Percentiles rank a stretch among this genome's conserved stretches.
Evolutionary conservation across 2,113 vertebrate genomes (phyloP).

Genomic region (Phoxinus phoxinus): DNA sequence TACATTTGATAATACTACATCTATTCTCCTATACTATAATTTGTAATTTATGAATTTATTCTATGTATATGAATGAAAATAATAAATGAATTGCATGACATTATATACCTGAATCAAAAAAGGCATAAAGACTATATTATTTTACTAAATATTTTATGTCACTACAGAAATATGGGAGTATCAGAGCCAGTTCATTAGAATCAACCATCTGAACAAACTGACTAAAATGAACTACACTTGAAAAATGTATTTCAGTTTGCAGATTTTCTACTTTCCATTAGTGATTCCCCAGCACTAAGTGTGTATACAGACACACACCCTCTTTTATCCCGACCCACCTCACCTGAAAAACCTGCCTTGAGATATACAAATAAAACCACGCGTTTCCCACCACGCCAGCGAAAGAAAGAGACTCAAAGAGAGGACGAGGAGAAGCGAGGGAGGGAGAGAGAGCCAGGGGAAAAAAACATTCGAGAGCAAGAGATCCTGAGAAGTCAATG

Average conservation of each 20-base stretch:
- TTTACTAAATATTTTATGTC: not conserved
- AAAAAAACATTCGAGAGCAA: slow-evolving; percentile 16
- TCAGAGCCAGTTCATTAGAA: not conserved
- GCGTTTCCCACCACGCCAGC: slow-evolving; percentile 6
- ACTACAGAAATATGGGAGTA: not conserved
- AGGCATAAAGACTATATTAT: not conserved
- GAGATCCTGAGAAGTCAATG: slow-evolving; percentile 30
- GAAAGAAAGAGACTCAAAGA: slow-evolving; percentile 38
- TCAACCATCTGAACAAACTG: not conserved
- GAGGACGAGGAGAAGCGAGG: not conserved
- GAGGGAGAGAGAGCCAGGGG: not conserved
- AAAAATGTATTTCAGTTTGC: not conserved
- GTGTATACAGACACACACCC: slow-evolving; percentile 3
- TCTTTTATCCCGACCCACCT: not conserved
- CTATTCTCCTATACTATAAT: not conserved
- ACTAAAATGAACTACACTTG: not conserved
- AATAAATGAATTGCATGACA: not conserved
- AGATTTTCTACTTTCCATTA: not conserved
- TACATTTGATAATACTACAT: too few relatives aligned
- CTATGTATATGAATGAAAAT: not conserved
- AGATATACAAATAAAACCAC: slow-evolving; percentile 45
- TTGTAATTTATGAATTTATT: not conserved
- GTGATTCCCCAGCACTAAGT: not conserved
- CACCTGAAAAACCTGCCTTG: slow-evolving; percentile 42
- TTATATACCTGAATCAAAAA: not conserved